Evolutionary conservation across 1,140 invertebrate species (phyloP).

Genomic region (Papilio glaucus): DNA sequence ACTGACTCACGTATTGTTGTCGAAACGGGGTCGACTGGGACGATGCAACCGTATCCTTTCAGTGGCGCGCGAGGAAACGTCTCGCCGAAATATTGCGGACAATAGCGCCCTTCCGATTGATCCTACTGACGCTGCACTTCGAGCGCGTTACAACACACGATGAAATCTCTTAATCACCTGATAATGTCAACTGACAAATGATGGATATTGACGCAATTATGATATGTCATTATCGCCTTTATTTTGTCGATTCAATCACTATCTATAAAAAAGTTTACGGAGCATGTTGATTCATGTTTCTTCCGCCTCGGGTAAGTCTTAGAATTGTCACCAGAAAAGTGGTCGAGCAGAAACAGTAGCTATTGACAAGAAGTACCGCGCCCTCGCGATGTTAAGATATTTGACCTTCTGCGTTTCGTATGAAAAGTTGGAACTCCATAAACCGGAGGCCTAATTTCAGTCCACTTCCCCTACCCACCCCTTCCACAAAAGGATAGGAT

Average conservation of each 20-base stretch:
- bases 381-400: no score
- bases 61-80: not conserved
- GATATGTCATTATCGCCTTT: not conserved
- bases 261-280: not conserved
- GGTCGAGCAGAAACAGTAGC: no score
- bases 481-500: no score
- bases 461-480: no score
- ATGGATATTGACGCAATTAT: not conserved
- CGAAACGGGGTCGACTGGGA: constrained; percentile 20
- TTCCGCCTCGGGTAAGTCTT: no score
- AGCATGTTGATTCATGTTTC: not conserved
- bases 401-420: no score
- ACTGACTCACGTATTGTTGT: constrained; percentile 31
- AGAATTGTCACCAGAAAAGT: not conserved
- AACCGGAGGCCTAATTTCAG: no score
- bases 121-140: not conserved
- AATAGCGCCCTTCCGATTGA: not conserved
- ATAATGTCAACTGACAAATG: not conserved
- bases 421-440: no score
- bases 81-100: not conserved
- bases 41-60: not conserved
- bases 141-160: not conserved
- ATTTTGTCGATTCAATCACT: not conserved
- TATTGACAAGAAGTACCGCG: no score
- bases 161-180: not conserved